Evolutionary conservation across 2,797 vertebrate genomes (phyloP), one percentile per base, ranked within the genome.

Genomic region (Cetoscarus ocellatus): DNA sequence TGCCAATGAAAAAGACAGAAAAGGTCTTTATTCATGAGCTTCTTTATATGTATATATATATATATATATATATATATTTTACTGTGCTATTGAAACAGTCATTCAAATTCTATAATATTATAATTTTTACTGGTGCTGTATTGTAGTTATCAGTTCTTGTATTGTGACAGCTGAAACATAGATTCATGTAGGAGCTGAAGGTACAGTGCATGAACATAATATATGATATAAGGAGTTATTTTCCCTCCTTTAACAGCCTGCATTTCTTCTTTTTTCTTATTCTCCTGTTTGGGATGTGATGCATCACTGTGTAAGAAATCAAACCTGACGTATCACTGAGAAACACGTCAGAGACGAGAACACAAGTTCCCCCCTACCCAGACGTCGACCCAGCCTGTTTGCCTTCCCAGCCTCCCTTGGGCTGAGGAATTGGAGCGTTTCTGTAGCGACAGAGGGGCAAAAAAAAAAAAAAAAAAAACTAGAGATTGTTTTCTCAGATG

Each of bases 401-500:
- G 49, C 38, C 67, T 65, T 57, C 70, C 67, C 62, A 6, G 55
- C 54, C 74, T 70, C 76, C 75, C 67, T 0, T 7, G 17, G 75
- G 45, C 40, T 64, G 51, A 70, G 39, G 73, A 70, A 68, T 52
- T 56, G 61, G 73, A 77, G 70, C 51, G 77, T 85, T 83, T 78
- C 59, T n/a, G 49, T 82, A 69, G 67, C 14, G 60, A 85, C 59
- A 39, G 39, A 40, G 59, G 73, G 77, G 74, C 40, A 59, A 84
- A 85, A 76, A 72, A 54, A 54, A 54, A 51, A 54, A 54, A 51
- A 51, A 48, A n/a, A n/a, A n/a, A n/a, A 44, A 47, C n/a, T 27
- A 45, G n/a, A 83, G 87, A 92, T 91, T 93, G 88, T 94, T 92
- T 94, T 93, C 88, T 94, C 95, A 96, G 94, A 95, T 95, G 94